A percentile compares a stretch with the other conserved stretches of the same genome.
Evolutionary conservation across 1,140 invertebrate genomes (phyloP).

Genomic region (Glomeris maerens): DNA sequence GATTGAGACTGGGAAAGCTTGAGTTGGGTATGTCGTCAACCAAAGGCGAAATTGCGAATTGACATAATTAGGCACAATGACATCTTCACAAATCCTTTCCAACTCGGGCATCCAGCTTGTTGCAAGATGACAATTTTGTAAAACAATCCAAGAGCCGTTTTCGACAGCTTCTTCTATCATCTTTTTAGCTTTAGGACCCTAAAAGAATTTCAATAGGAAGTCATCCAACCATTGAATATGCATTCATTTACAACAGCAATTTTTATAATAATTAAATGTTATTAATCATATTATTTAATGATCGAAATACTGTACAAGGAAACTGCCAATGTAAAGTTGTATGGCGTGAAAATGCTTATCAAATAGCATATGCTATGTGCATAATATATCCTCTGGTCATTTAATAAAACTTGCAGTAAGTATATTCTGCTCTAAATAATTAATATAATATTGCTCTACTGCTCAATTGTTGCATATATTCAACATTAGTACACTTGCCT

Average conservation of each 20-base stretch:
- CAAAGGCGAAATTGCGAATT: slow-evolving; percentile 35
- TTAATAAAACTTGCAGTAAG: too few species aligned
- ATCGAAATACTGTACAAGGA: too few species aligned
- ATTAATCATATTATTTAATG: too few species aligned
- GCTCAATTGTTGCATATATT: too few species aligned
- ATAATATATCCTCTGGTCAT: too few species aligned
- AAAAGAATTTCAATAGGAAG: too few species aligned
- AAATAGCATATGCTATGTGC: too few species aligned
- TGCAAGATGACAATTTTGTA: slow-evolving; percentile 35
- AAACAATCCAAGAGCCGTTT: slow-evolving; percentile 29
- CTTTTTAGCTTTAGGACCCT: slow-evolving; percentile 35
- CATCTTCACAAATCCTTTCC: slow-evolving; percentile 25
- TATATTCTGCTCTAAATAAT: neutral
- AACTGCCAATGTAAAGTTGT: too few species aligned
- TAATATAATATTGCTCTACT: too few species aligned
- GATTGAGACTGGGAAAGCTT: slow-evolving; percentile 35
- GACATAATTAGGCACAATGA: slow-evolving; percentile 32
- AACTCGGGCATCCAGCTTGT: slow-evolving; percentile 34
- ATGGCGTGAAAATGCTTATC: too few species aligned
- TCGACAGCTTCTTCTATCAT: slow-evolving; percentile 35
- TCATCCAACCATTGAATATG: slow-evolving; percentile 58
- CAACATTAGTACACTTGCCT: slow-evolving; percentile 27
- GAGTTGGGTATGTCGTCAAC: slow-evolving; percentile 37
- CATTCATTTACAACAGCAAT: neutral
- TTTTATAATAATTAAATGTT: too few species aligned